Evolutionary conservation across 2,797 vertebrate genomes (phyloP).

Genomic region (Poecilia picta): DNA sequence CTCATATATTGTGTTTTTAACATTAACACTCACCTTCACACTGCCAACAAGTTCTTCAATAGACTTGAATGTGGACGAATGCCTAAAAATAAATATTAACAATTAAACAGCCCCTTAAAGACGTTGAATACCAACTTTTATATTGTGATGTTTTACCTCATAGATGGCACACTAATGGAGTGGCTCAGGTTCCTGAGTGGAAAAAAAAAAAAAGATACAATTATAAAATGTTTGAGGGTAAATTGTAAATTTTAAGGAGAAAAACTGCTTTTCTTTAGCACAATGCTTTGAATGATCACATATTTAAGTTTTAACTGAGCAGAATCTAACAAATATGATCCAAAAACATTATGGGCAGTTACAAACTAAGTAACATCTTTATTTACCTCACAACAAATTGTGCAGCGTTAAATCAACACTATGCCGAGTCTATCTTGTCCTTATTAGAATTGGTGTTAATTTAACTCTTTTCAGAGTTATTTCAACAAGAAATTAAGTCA

Average conservation of each 20-base stretch:
- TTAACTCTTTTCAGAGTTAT: too few species aligned
- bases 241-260: background rate
- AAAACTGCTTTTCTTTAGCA: background rate
- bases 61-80: conserved; percentile 93
- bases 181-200: conserved; percentile 69
- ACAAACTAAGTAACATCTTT: background rate
- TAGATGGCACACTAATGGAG: conserved; percentile 83
- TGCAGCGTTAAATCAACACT: too few species aligned
- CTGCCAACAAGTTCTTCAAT: conserved; percentile 92
- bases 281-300: background rate
- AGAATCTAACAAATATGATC: background rate
- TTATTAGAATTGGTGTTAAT: too few species aligned
- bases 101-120: background rate
- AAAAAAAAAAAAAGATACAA: background rate
- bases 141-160: conserved; percentile 77
- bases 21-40: conserved; percentile 84
- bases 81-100: conserved; percentile 76
- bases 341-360: background rate
- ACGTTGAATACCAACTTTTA: background rate
- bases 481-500: too few species aligned
- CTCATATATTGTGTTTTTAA: background rate
- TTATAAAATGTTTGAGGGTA: background rate
- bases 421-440: too few species aligned
- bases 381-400: too few species aligned
- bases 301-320: background rate